phyloP scores from a whole-genome alignment of 1,140 invertebrate species.

The Mactra quadrangularis region DNA sequence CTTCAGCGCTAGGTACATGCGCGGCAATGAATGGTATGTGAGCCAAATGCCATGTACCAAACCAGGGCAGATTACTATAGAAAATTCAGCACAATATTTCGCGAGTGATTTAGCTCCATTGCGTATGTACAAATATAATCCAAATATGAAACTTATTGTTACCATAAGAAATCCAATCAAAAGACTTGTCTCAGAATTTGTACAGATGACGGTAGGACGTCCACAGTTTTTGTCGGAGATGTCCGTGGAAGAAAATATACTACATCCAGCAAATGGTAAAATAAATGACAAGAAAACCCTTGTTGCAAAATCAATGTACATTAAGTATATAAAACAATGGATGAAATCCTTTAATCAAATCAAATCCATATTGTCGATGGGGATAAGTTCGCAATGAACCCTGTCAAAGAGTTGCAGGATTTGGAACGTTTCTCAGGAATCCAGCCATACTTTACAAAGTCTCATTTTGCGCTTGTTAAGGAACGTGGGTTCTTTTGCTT shows the following conservation, averaged over 20 bases:
- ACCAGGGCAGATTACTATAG: background rate
- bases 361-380: slow-evolving; percentile 36
- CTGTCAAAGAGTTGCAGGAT: slow-evolving; percentile 5
- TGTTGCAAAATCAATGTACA: slow-evolving; percentile 27
- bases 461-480: slow-evolving; percentile 7
- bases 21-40: background rate
- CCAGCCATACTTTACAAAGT: background rate
- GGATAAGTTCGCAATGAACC: slow-evolving; percentile 4
- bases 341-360: background rate
- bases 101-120: background rate
- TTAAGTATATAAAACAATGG: slow-evolving; percentile 17
- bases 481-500: slow-evolving; percentile 29
- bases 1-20: slow-evolving; percentile 16
- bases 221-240: slow-evolving; percentile 4
- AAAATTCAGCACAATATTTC: slow-evolving; percentile 30
- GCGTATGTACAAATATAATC: slow-evolving; percentile 27
- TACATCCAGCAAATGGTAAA: slow-evolving; percentile 11
- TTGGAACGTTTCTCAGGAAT: slow-evolving; percentile 21
- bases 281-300: slow-evolving; percentile 29
- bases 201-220: slow-evolving; percentile 8
- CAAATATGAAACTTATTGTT: slow-evolving; percentile 29
- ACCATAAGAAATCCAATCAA: background rate
- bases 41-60: slow-evolving; percentile 24
- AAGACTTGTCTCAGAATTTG: slow-evolving; percentile 17
- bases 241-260: slow-evolving; percentile 5